Evolutionary conservation across 2,888 invertebrate species (phyloP).

Genomic region (Graphium colonna): DNA sequence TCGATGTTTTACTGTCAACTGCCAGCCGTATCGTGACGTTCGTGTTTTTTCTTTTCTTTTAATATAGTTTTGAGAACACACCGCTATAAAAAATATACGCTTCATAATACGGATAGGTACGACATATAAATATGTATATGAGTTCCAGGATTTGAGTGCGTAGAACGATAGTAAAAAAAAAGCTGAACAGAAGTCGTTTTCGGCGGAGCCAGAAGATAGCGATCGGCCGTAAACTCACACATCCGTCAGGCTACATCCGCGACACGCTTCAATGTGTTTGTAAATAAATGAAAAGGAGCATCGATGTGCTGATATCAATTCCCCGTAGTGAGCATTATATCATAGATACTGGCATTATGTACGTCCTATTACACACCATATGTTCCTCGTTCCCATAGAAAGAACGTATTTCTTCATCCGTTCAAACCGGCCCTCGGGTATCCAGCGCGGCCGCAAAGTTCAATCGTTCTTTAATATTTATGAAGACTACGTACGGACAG

Average conservation of each 20-base stretch:
- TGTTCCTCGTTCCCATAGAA: slow-evolving; percentile 20
- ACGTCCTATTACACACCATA: slow-evolving; percentile 18
- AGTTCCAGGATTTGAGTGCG: slow-evolving; percentile 4
- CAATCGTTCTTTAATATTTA: slow-evolving; percentile 8
- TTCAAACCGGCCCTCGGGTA: slow-evolving; percentile 6
- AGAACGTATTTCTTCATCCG: slow-evolving; percentile 20
- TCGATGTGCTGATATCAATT: slow-evolving; percentile 15
- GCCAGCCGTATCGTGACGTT: too few relatives aligned
- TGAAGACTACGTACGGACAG: neutral
- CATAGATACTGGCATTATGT: slow-evolving; percentile 12
- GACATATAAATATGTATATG: slow-evolving; percentile 9
- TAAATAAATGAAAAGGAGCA: slow-evolving; percentile 16
- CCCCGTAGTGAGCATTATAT: slow-evolving; percentile 8
- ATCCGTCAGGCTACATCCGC: slow-evolving; percentile 5
- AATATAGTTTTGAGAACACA: too few relatives aligned
- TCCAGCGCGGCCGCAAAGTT: neutral
- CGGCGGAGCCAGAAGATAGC: slow-evolving; percentile 20
- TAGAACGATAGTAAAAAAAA: neutral
- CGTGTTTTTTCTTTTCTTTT: too few relatives aligned
- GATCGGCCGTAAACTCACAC: slow-evolving; percentile 10
- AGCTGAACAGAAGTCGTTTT: slow-evolving; percentile 7
- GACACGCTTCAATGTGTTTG: slow-evolving; percentile 11
- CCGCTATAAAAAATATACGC: slow-evolving; percentile 3
- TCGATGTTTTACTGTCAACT: too few relatives aligned
- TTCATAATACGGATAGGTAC: neutral